These are phyloP conservation scores for Opisthocomus hoazin DNA, from an alignment of 2,113 vertebrate genomes.

Conservation along the genomic window DNA sequence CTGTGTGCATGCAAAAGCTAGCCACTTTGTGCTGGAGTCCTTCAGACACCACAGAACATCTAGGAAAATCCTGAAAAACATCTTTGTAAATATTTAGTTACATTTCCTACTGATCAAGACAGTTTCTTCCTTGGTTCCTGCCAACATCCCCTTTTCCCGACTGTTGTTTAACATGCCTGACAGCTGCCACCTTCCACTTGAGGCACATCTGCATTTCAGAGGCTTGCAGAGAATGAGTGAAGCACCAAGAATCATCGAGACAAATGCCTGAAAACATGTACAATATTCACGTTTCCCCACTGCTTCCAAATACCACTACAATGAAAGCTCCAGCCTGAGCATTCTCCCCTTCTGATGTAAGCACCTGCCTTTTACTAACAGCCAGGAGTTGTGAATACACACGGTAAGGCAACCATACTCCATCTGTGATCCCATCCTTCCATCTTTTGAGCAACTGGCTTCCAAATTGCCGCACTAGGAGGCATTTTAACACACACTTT, in stretches of 20 bases:
- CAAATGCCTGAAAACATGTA: not conserved
- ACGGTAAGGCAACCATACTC: rapidly evolving
- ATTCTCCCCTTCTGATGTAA: not conserved
- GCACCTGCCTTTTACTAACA: not conserved
- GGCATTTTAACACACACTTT: not conserved
- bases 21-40: not conserved
- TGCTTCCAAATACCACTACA: not conserved
- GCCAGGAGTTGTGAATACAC: not conserved
- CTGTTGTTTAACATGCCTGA: not conserved
- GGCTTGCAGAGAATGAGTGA: rapidly evolving
- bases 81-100: not conserved
- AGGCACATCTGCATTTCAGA: not conserved
- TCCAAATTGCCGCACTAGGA: not conserved
- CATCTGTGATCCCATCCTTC: not conserved
- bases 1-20: not conserved
- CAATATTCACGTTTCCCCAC: not conserved
- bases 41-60: not conserved
- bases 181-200: not conserved
- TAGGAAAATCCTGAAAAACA: not conserved
- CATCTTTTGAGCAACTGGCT: not conserved
- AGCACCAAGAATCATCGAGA: rapidly evolving
- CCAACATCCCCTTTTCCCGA: not conserved
- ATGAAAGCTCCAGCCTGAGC: not conserved
- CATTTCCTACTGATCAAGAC: not conserved
- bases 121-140: not conserved